Evolutionary conservation across 2,888 invertebrate genomes (phyloP), one percentile per base, ranked within the genome.

Genomic region (Drosophila fulvimacula): DNA sequence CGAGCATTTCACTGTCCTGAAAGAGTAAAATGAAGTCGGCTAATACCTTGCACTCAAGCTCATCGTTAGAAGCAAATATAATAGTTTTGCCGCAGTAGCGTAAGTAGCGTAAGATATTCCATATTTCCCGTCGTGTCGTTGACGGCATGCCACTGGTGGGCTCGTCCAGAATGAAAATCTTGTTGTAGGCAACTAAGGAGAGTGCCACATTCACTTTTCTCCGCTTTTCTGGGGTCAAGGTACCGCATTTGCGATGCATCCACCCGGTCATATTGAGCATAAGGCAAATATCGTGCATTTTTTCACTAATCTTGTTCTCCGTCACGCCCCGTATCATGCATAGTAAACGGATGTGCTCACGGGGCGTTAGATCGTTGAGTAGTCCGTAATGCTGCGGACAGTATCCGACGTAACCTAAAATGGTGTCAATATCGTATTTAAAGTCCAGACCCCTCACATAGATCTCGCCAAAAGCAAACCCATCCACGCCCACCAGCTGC

Each of bases 1-100:
- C 96, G 81, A 94, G 93, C 92, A 96, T 95, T 76, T 94, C 93
- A 1, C 96, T 96, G 84, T 95, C 94, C 75, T 96, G 96, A 95
- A 96, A 96, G 59, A 96, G 95, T 51, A 96, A 95, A 76, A 96
- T 93, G 24, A 96, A 93, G 17, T 96, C 95, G 90, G 96, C 96
- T 9, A 97, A 93, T 44, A 95, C 95, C 93, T 96, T 96, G 92
- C 96, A 96, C 92, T 97, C 97, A 87, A 95, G 95, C 95, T 96
- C 96, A 91, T 96, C 96, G 91, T 95, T 96, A 56, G 96, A 96
- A 24, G 97, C 96, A 73, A 97, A 93, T 68, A 97, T 94, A 41
- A 97, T 94, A 57, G 96, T 95, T 82, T 94, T 94, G 0, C 97
- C 96, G 6, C 94, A 93, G 60, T 95, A 95, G 44, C 96, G 93